Base-by-base conservation (phyloP, 2,113 vertebrate genomes). In the Tragelaphus imberbis region DNA sequence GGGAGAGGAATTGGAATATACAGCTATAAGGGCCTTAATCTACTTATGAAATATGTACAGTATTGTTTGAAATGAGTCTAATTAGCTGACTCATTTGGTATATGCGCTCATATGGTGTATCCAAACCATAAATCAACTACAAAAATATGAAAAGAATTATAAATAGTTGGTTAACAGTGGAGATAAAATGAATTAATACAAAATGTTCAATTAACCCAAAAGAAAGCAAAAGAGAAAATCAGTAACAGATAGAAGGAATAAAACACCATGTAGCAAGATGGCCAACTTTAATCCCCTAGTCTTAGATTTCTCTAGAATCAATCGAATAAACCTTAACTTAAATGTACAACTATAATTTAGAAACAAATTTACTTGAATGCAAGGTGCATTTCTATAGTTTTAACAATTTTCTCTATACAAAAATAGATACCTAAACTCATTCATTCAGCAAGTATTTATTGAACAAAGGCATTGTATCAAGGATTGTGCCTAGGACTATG, bases 121-220 rank as follows among this genome's bases (percentile, higher is more conserved):
- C 4, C 33, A 79, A 97, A 84, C 4, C 3, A 81, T 58, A 63
- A 8, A 82, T 49, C 49, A 84, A 65, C 51, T 21, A 91, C 30
- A 49, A 88, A 82, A 90, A 61, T 75, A 40, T 82, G 12, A 63
- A 81, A 89, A 49, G 63, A 30, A 36, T 9, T 86, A 49, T 79
- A 40, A 84, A 86, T n/a, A 85, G n/a, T 61, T 85, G 55, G 36
- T 81, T 90, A 65, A 86, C 27, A 56, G 8, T 40, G 7, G 7
- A 85, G 58, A 81, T 17, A 89, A 89, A 65, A 84, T 58, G 33
- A 4, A 85, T 82, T 88, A 49, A 63, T 30, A 55, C 1, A 68
- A 88, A 96, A 91, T 95, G 5, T 93, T 79, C 63, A 91, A 55
- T n/a, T 91, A 87, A 77, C 25, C 53, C 16, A 96, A 79, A 27